Conservation (phyloP, 2,888 invertebrate genomes). For the Agrotis clavis region DNA sequence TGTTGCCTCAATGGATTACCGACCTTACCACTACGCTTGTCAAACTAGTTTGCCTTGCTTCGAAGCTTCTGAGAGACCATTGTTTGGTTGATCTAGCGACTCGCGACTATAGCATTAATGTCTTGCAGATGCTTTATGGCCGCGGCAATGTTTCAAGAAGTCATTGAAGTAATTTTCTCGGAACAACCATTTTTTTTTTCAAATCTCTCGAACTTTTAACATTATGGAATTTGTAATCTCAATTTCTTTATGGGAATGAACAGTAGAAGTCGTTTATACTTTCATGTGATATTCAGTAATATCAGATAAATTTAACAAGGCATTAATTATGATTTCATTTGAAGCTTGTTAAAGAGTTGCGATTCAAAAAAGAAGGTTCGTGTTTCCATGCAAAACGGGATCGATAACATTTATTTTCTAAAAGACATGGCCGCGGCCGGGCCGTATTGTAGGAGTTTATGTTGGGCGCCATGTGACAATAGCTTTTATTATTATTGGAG, state of each 20-base stretch:
- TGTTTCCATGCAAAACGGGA: conserved; percentile 72
- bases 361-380: conserved; percentile 26
- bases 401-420: conserved; percentile 64
- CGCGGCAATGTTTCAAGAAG: conserved; percentile 48
- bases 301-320: conserved; percentile 51
- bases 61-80: conserved; percentile 51
- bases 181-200: not conserved
- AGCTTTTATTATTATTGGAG: conserved; percentile 77
- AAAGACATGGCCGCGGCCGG: conserved; percentile 11
- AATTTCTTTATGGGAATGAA: conserved; percentile 26
- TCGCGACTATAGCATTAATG: conserved; percentile 74
- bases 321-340: conserved; percentile 44
- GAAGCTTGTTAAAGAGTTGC: conserved; percentile 36
- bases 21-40: conserved; percentile 66
- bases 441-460: conserved; percentile 31
- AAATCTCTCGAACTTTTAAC: not conserved
- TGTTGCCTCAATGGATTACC: conserved; percentile 71
- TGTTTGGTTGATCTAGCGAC: conserved; percentile 60
- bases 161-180: conserved; percentile 24
- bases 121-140: conserved; percentile 78
- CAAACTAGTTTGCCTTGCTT: conserved; percentile 70
- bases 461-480: conserved; percentile 73
- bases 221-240: not conserved
- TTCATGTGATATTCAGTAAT: conserved; percentile 44
- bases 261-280: conserved; percentile 27